These are phyloP conservation scores for Heliconius congener DNA, from an alignment of 1,140 invertebrate genomes.

Conservation along the genomic window DNA sequence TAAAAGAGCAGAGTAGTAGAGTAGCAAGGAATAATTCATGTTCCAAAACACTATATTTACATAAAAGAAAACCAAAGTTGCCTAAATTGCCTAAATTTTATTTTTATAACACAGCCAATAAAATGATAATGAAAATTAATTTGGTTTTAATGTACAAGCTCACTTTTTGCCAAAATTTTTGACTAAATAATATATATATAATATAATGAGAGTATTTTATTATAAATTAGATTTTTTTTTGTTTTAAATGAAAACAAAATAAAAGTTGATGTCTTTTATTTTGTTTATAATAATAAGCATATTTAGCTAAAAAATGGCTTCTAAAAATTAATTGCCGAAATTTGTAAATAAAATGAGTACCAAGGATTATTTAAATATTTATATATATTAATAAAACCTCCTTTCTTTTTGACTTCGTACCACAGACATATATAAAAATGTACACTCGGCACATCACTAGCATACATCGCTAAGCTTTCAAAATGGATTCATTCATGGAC, in stretches of 20 bases:
- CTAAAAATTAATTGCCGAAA: neutral
- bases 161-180: neutral
- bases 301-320: neutral
- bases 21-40: no score
- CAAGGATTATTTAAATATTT: neutral
- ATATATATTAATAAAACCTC: neutral
- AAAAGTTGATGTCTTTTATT: no score
- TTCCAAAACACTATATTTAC: neutral
- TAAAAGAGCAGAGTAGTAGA: no score
- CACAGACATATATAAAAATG: neutral
- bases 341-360: neutral
- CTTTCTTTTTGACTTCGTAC: neutral
- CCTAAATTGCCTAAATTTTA: neutral
- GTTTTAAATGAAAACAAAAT: neutral
- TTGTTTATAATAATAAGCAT: no score
- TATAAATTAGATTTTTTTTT: neutral
- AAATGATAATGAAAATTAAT: neutral
- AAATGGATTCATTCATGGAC: conserved; percentile 23
- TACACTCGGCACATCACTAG: conserved; percentile 7
- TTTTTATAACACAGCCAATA: neutral
- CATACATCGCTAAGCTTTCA: conserved; percentile 6
- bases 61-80: neutral
- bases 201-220: neutral
- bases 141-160: neutral
- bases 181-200: neutral